Evolutionary conservation across 1,140 invertebrate species (phyloP).

Genomic region (Drosophila sulfurigaster): DNA sequence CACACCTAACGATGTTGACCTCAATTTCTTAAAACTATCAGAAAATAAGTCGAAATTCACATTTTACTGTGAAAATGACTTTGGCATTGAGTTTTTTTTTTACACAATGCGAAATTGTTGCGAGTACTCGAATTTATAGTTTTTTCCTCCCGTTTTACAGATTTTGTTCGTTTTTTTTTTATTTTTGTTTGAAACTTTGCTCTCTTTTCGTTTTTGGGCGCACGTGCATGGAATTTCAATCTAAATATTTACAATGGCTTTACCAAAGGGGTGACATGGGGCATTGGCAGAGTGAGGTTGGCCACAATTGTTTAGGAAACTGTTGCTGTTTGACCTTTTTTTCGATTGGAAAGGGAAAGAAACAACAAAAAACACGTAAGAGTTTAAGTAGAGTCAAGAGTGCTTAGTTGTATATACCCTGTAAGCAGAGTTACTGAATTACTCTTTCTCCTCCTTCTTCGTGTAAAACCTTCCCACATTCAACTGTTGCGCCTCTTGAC

Average conservation of each 20-base stretch:
- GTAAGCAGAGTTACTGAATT: not conserved
- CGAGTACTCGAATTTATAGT: slow-evolving; percentile 42
- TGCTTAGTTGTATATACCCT: not conserved
- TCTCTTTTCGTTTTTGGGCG: slow-evolving; percentile 15
- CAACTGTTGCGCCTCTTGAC: not conserved
- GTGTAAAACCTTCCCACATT: no score
- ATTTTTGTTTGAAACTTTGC: no score
- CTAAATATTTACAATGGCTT: slow-evolving; percentile 37
- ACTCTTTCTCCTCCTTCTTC: not conserved
- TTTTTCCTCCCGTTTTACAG: not conserved
- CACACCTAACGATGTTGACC: slow-evolving; percentile 20
- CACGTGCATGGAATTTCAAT: slow-evolving; percentile 49
- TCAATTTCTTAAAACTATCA: slow-evolving; percentile 42
- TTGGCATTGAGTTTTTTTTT: slow-evolving; percentile 44
- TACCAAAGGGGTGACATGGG: slow-evolving; percentile 8
- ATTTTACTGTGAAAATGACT: slow-evolving; percentile 60
- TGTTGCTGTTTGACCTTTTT: slow-evolving; percentile 53
- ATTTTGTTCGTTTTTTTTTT: no score
- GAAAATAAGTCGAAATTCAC: slow-evolving; percentile 39
- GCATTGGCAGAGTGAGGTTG: not conserved
- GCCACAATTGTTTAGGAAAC: slow-evolving; percentile 39
- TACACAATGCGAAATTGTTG: slow-evolving; percentile 39
- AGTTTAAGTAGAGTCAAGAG: not conserved
- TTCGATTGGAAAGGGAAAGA: not conserved
- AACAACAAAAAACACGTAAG: not conserved